Evolutionary conservation across 2,113 vertebrate genomes (phyloP).

Genomic region (Tetrao urogallus): DNA sequence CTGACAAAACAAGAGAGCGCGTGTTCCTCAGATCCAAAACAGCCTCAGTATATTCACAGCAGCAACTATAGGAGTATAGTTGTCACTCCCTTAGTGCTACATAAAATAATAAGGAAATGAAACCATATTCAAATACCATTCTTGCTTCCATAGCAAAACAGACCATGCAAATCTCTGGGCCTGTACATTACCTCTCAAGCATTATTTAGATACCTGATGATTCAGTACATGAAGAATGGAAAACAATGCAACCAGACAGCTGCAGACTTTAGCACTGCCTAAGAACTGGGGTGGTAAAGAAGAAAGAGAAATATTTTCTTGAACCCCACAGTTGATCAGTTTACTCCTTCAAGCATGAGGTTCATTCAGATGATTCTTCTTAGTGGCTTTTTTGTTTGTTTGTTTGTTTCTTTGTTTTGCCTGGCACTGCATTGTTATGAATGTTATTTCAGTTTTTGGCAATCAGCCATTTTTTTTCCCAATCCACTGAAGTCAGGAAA

Average conservation of each 20-base stretch:
- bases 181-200: constrained; percentile 25
- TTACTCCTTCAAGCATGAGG: constrained; percentile 10
- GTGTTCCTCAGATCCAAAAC: constrained; percentile 1
- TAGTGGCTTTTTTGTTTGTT: background rate
- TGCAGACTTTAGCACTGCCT: constrained; percentile 32
- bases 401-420: too few relatives aligned
- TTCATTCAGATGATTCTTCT: background rate
- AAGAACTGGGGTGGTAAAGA: background rate
- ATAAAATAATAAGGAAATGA: constrained; percentile 64
- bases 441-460: constrained; percentile 39
- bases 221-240: constrained; percentile 44
- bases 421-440: constrained; percentile 11
- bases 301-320: constrained; percentile 14
- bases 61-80: background rate
- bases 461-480: background rate
- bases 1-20: background rate
- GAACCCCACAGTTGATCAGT: background rate
- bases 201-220: constrained; percentile 51
- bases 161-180: constrained; percentile 14
- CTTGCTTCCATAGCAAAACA: constrained; percentile 18
- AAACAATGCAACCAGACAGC: constrained; percentile 55
- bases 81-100: background rate
- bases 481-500: constrained; percentile 35
- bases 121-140: constrained; percentile 68
- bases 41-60: constrained; percentile 26